Percentiles rank a stretch among this genome's conserved stretches.
Evolutionary conservation across 53 echinoderm and acorn worm species (phyloP).

Genomic region (Holothuria leucospilota): DNA sequence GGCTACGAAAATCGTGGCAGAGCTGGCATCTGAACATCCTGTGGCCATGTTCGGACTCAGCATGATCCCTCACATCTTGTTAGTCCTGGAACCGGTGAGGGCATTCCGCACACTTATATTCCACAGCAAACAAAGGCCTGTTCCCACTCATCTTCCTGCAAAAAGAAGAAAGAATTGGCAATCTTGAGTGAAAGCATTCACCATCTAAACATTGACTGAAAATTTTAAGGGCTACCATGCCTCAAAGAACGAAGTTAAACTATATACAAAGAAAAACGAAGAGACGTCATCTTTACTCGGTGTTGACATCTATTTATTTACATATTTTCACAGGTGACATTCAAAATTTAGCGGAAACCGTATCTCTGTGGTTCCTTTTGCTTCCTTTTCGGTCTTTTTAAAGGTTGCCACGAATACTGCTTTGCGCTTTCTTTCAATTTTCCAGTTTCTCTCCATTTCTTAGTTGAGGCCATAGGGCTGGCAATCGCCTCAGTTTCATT

Average conservation of each 20-base stretch:
- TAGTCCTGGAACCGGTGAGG: neutral
- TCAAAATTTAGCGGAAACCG: neutral
- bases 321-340: neutral
- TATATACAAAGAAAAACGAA: neutral
- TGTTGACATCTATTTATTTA: neutral
- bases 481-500: too few species aligned
- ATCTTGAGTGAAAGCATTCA: neutral
- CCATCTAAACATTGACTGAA: neutral
- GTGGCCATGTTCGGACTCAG: neutral
- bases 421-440: too few species aligned
- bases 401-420: too few species aligned
- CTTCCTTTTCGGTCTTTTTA: neutral
- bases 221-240: neutral
- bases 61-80: neutral
- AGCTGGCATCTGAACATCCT: neutral
- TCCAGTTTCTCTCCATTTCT: too few species aligned
- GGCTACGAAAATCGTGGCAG: neutral
- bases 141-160: too few species aligned
- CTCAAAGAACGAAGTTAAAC: neutral
- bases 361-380: slow-evolving; percentile 5
- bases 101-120: too few species aligned
- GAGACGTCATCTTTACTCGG: neutral
- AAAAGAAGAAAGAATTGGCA: neutral
- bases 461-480: too few species aligned
- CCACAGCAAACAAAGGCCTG: too few species aligned